Conservation (phyloP, 2,113 vertebrate genomes). For the Puma concolor region DNA sequence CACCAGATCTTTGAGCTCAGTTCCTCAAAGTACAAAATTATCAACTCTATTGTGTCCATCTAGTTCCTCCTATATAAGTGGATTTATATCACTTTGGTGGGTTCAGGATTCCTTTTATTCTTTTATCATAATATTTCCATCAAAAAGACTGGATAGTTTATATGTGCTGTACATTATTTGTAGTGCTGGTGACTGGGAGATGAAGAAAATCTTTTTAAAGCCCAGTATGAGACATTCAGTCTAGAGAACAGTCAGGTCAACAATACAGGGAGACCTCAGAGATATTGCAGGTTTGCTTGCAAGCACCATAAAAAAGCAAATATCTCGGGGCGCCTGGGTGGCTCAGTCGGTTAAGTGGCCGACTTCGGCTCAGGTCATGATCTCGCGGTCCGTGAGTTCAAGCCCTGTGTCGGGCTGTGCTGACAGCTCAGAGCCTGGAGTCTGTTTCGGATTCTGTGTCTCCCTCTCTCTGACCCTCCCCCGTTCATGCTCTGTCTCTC, state of each 20-base stretch:
- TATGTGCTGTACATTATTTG: background rate
- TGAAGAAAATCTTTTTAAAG: background rate
- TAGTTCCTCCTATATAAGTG: background rate
- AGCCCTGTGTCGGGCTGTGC: no score
- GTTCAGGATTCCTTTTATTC: background rate
- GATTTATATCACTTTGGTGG: background rate
- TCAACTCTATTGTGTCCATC: background rate
- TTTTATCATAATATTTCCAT: background rate
- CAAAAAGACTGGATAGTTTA: background rate
- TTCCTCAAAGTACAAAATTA: background rate
- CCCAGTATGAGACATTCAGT: background rate
- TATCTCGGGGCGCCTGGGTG: background rate
- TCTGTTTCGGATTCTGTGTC: no score
- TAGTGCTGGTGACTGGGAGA: background rate
- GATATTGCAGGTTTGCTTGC: background rate
- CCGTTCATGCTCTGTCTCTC: no score
- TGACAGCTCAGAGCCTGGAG: no score
- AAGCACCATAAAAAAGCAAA: background rate
- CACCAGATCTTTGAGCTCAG: background rate
- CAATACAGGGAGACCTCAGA: background rate
- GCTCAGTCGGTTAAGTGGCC: accelerated
- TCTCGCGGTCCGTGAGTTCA: no score
- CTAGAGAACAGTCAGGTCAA: background rate
- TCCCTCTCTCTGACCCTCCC: no score
- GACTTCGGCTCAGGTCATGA: no score